These are phyloP conservation scores for Conus canariensis DNA, from an alignment of 2,888 invertebrate species.

Conservation along the genomic window DNA sequence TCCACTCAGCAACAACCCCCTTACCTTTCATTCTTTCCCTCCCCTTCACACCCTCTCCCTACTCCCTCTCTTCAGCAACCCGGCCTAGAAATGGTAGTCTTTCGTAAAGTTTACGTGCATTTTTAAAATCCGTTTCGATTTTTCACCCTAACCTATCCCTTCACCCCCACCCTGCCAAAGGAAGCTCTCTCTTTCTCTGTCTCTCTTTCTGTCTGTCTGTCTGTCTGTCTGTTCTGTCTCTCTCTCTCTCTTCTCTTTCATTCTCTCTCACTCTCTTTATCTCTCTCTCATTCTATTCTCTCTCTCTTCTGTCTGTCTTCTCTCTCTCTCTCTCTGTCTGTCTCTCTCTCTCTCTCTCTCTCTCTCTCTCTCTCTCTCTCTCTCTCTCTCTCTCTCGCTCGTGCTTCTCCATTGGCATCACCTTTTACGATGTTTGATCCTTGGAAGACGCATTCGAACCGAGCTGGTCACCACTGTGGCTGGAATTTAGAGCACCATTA, in stretches of 20 bases:
- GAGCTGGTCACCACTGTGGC: no score
- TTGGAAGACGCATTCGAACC: no score
- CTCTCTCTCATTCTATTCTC: constrained; percentile 35
- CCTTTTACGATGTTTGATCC: no score
- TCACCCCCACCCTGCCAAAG: no score
- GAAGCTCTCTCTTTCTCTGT: constrained; percentile 1
- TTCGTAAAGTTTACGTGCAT: no score
- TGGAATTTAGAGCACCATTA: no score
- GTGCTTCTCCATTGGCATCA: not conserved
- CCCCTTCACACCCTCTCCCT: not conserved
- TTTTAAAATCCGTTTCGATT: not conserved
- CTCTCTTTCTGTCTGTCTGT: not conserved
- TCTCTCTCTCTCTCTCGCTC: no score
- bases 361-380: no score
- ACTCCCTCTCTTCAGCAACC: no score
- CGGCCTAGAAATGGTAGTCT: no score
- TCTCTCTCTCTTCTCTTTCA: not conserved
- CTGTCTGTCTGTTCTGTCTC: not conserved
- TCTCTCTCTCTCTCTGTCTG: constrained; percentile 11
- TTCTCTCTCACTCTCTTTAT: not conserved
- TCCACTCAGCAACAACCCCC: no score
- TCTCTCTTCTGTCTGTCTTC: constrained; percentile 34
- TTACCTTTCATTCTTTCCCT: not conserved
- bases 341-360: not conserved
- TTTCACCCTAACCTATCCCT: not conserved